Evolutionary conservation across 2,888 invertebrate genomes (phyloP), one percentile per base, ranked within the genome.

Genomic region (Drosophila fulvimacula): DNA sequence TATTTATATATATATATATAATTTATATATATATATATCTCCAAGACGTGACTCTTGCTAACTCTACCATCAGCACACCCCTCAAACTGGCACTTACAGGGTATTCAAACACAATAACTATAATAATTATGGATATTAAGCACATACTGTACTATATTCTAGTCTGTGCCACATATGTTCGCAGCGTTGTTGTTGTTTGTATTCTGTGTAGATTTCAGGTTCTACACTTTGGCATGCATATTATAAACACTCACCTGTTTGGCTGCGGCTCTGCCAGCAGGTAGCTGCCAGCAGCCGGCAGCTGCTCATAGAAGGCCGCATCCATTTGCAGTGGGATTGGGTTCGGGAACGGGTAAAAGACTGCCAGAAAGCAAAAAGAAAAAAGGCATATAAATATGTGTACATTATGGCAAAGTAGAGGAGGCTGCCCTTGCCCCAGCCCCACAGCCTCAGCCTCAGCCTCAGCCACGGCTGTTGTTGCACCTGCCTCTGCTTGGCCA

Each of bases 171-270:
- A 9, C 57, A 36, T 10, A 19, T 32, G 64, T 71, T n/a, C n/a
- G 53, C 53, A 41, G 19, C 10, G 30, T 24, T 44, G 30, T 17
- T 21, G 34, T 19, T 38, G 41, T 55, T 71, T 49, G 56, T 62
- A 41, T 57, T 68, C 59, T 69, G 58, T 59, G 66, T 75, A 76
- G 74, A 77, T 73, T 66, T 60, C 59, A 79, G 69, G 66, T 70
- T 67, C 60, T 76, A 68, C 82, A 72, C 76, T 65, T 86, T 70
- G 85, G 76, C 86, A 74, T 85, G 85, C 85, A 88, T 82, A 78
- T 82, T 78, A 88, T 82, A 84, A 88, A 82, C 83, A 88, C 88
- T 84, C 83, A 84, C 88, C 83, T 88, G 88, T 84, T 84, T 63
- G 76, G 73, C 81, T 64, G 57, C 51, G 77, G 52, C 67, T 36